phyloP scores from a whole-genome alignment of 1,140 invertebrate species.

The Bombus balteatus region DNA sequence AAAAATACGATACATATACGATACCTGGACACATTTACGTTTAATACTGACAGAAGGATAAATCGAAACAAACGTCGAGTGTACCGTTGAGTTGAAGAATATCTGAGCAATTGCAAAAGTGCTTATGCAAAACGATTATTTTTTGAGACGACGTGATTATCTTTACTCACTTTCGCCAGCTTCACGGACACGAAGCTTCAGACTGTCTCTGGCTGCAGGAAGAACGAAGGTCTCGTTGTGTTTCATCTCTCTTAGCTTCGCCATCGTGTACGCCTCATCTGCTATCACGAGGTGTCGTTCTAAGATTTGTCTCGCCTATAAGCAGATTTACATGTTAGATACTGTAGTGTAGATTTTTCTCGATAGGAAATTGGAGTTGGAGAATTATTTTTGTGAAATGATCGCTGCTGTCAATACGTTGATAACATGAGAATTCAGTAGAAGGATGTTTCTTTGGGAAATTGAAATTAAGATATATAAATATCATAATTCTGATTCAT shows the following conservation, averaged over 20 bases:
- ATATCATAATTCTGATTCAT: not conserved
- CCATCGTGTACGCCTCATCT: constrained; percentile 89
- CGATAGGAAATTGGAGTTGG: not conserved
- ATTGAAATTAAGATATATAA: too few species aligned
- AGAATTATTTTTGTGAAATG: not conserved
- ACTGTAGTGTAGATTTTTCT: not conserved
- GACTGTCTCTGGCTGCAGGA: constrained; percentile 87
- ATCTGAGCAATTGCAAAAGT: constrained; percentile 39
- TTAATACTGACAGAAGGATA: not conserved
- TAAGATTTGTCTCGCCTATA: constrained; percentile 89
- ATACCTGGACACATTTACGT: constrained; percentile 11
- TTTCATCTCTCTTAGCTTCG: constrained; percentile 87
- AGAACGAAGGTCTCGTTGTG: constrained; percentile 85
- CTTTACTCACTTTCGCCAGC: constrained; percentile 88
- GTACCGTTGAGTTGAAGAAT: constrained; percentile 19
- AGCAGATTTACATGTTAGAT: constrained; percentile 44
- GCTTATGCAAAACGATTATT: constrained; percentile 25
- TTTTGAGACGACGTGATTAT: rapidly evolving
- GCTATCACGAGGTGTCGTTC: constrained; percentile 91
- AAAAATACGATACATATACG: not conserved
- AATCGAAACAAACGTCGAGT: constrained; percentile 26
- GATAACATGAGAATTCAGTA: too few species aligned
- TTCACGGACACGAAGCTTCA: constrained; percentile 89
- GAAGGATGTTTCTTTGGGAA: not conserved
- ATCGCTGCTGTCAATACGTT: not conserved